phyloP scores from a whole-genome alignment of 2,888 invertebrate species.

The Tetragonisca angustula region DNA sequence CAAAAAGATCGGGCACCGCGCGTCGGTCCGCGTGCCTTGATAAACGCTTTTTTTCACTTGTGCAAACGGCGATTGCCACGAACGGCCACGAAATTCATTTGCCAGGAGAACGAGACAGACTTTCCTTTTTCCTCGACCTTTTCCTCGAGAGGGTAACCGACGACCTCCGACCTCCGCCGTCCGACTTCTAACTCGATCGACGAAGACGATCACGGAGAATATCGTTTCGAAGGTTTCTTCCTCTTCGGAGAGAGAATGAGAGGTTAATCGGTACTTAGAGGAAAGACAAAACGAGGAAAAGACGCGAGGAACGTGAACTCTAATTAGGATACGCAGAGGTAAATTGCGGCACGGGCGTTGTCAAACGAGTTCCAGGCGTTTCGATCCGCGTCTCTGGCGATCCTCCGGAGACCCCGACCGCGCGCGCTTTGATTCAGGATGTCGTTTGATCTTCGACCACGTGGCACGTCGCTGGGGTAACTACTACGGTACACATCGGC shows the following conservation, averaged over 20 bases:
- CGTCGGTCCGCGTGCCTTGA: conserved; percentile 38
- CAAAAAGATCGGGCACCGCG: conserved; percentile 20
- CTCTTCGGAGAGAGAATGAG: neutral
- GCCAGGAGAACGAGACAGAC: neutral
- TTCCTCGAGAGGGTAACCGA: neutral
- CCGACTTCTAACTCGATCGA: conserved; percentile 15
- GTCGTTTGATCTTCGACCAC: conserved; percentile 77
- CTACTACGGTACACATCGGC: conserved; percentile 37
- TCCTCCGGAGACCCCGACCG: conserved; percentile 66
- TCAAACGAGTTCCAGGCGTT: conserved; percentile 47
- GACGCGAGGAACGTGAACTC: conserved; percentile 15
- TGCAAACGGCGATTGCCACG: conserved; percentile 1
- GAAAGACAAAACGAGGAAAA: too few relatives aligned
- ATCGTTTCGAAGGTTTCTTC: too few relatives aligned
- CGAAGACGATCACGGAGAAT: neutral
- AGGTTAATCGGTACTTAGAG: too few relatives aligned
- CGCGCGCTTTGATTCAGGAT: conserved; percentile 71
- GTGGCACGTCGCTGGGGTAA: conserved; percentile 65
- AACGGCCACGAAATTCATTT: conserved; percentile 39
- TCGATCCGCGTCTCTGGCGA: conserved; percentile 54
- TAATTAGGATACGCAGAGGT: conserved; percentile 56
- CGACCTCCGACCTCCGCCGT: conserved; percentile 1
- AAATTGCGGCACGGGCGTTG: conserved; percentile 46
- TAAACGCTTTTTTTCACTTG: conserved; percentile 28
- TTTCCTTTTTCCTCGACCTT: conserved; percentile 3